Percentiles rank a stretch among this genome's conserved stretches.
phyloP scores from a whole-genome alignment of 2,888 invertebrate species.

The Leptura quadrifasciata region DNA sequence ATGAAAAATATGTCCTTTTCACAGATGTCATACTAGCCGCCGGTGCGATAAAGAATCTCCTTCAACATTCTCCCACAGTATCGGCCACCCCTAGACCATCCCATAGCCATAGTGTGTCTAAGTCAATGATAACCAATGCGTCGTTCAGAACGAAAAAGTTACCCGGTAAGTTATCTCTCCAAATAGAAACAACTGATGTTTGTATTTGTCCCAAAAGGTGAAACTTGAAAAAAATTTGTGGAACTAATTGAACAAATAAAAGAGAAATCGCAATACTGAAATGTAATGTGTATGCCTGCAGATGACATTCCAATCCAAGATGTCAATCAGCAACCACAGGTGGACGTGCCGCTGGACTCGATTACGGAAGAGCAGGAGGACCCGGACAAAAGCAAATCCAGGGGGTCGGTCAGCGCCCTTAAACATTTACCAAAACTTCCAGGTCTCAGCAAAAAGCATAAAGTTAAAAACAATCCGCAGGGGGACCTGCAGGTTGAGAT shows the following conservation, averaged over 20 bases:
- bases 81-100: conserved; percentile 67
- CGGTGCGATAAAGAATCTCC: conserved; percentile 90
- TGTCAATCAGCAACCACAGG: conserved; percentile 76
- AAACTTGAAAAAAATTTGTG: neutral
- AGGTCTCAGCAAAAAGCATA: conserved; percentile 80
- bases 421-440: conserved; percentile 80
- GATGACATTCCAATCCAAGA: conserved; percentile 94
- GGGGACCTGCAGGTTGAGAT: conserved; percentile 65
- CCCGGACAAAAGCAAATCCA: conserved; percentile 72
- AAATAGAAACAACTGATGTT: neutral
- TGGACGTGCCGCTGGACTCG: conserved; percentile 79
- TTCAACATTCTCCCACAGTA: conserved; percentile 75
- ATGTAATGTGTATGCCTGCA: conserved; percentile 72
- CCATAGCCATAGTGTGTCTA: conserved; percentile 80
- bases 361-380: conserved; percentile 83
- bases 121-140: conserved; percentile 98
- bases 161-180: conserved; percentile 81
- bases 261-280: conserved; percentile 28
- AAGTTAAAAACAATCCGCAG: conserved; percentile 63
- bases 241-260: conserved; percentile 4
- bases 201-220: conserved; percentile 1
- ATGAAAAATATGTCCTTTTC: conserved; percentile 42
- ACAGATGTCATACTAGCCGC: conserved; percentile 86
- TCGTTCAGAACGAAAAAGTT: conserved; percentile 98
- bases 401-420: conserved; percentile 75